Conservation (phyloP, 2,888 invertebrate genomes). For the Helleia helle region DNA sequence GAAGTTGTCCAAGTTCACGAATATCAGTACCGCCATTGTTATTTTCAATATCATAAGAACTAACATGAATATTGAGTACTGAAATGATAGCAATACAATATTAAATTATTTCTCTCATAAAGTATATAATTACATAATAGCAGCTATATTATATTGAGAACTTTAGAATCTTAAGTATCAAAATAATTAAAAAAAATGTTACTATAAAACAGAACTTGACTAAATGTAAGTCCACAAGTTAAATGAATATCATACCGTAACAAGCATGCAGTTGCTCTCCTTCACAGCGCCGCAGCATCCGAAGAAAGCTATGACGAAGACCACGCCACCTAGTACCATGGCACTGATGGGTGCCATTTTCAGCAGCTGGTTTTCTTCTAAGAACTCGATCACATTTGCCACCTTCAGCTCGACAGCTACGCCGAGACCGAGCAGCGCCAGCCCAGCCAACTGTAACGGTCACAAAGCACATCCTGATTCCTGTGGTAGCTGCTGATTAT, state of each 20-base stretch:
- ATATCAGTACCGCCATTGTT: constrained; percentile 76
- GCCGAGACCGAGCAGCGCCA: constrained; percentile 79
- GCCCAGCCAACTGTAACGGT: constrained; percentile 81
- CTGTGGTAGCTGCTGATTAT: too few species aligned
- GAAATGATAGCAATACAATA: constrained; percentile 33
- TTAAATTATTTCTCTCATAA: too few species aligned
- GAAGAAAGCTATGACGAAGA: constrained; percentile 87
- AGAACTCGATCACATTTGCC: constrained; percentile 45
- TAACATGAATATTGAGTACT: constrained; percentile 82
- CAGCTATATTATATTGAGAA: too few species aligned
- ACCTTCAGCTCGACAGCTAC: constrained; percentile 74
- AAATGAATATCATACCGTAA: constrained; percentile 76
- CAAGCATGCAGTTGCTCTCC: constrained; percentile 89
- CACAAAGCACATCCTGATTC: too few species aligned
- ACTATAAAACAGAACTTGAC: too few species aligned
- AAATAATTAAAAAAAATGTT: too few species aligned
- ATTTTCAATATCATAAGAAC: constrained; percentile 80
- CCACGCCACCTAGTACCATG: constrained; percentile 79
- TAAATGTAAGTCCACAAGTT: too few species aligned
- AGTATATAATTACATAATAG: too few species aligned
- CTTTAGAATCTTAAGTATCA: too few species aligned
- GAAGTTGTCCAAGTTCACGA: constrained; percentile 73
- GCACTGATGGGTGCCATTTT: constrained; percentile 74
- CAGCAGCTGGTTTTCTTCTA: constrained; percentile 41
- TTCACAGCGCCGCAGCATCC: constrained; percentile 92